These are phyloP conservation scores for Fragum whitleyi DNA, from an alignment of 2,888 invertebrate species.

Conservation along the genomic window DNA sequence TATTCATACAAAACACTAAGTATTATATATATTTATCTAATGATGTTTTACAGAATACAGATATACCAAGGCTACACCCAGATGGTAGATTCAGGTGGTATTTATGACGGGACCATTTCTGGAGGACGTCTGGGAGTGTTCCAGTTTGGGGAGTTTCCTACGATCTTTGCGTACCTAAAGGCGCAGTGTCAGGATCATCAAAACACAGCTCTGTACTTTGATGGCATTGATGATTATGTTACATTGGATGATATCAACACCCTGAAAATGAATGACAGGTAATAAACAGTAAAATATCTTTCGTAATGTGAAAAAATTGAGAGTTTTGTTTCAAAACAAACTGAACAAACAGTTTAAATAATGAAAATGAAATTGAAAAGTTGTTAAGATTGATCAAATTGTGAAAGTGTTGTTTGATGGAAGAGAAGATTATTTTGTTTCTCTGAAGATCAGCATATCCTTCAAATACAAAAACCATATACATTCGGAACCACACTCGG, in stretches of 20 bases:
- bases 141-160: slow-evolving; percentile 70
- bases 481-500: too few relatives aligned
- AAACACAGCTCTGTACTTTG: slow-evolving; percentile 76
- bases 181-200: slow-evolving; percentile 67
- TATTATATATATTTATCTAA: too few relatives aligned
- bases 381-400: too few relatives aligned
- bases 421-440: too few relatives aligned
- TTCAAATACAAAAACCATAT: too few relatives aligned
- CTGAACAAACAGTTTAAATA: too few relatives aligned
- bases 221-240: slow-evolving; percentile 76
- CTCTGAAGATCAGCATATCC: too few relatives aligned
- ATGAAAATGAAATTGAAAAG: too few relatives aligned
- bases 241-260: slow-evolving; percentile 56
- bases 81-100: slow-evolving; percentile 75
- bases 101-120: slow-evolving; percentile 75
- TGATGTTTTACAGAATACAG: slow-evolving; percentile 61
- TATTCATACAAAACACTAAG: too few relatives aligned
- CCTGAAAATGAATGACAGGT: slow-evolving; percentile 54
- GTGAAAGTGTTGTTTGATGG: too few relatives aligned
- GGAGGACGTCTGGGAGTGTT: slow-evolving; percentile 79
- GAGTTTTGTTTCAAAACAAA: too few relatives aligned
- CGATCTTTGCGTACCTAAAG: slow-evolving; percentile 74
- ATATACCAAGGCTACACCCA: slow-evolving; percentile 70
- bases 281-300: neutral
- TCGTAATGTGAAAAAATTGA: too few relatives aligned